Evolutionary conservation across 2,888 invertebrate species (phyloP), one percentile per base, ranked within the genome.

Genomic region (Caenorhabditis zanzibari): DNA sequence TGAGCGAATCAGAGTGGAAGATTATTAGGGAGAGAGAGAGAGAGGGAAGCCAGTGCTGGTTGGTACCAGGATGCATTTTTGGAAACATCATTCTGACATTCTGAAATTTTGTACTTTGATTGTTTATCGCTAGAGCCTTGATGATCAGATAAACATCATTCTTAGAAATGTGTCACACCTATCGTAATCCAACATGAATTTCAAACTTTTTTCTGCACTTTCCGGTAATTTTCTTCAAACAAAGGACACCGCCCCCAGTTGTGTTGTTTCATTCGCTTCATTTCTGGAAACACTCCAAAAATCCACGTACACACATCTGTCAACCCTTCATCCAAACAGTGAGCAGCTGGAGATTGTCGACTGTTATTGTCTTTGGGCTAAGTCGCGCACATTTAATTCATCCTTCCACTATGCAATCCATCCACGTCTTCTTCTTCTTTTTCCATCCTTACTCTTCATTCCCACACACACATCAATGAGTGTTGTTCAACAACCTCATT

Each of bases 401-500:
- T 58, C 38, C 24, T 44, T 28, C 47, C n/a, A 63, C 26, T 38
- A 54, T 54, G 68, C 54, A 68, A 68, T 68, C 68, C 66, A 66
- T 75, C 66, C 54, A 26, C 47, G 58, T 71, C 24, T 9, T 54
- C 61, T 47, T 49, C 32, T 49, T n/a, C 44, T 64, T 38, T 12
- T 38, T 38, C n/a, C 38, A 38, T 12, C 12, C 47, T 5, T 19
- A 47, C 59, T 66, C 56, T 28, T 58, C 61, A 63, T 63, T 68
- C 68, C 58, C 59, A 52, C 35, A 22, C 35, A 64, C 24, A 47
- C 49, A 49, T 44, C 44, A 26, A 63, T 41, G 69, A 56, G 54
- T 77, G 77, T 77, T 71, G 56, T 69, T 63, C 44, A 54, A 56
- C 79, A 64, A 71, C 79, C 79, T 71, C 79, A 71, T 79, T 71